These are phyloP conservation scores for Choloepus hoffmanni DNA, from an alignment of 2,113 vertebrate genomes.

Conservation along the genomic window DNA sequence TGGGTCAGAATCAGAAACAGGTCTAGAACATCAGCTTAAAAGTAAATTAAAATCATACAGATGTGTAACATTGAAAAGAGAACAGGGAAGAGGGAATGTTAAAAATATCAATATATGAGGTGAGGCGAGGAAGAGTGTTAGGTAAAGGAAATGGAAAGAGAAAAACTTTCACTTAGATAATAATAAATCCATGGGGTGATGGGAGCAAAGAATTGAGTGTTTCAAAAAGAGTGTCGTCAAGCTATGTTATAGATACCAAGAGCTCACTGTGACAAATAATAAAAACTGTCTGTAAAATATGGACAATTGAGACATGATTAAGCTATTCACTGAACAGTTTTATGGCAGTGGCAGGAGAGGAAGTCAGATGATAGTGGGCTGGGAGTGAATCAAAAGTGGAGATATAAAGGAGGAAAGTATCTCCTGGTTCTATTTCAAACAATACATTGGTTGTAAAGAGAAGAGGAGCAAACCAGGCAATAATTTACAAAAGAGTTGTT, in stretches of 20 bases:
- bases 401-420: no score
- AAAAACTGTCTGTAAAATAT: not conserved
- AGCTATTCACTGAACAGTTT: not conserved
- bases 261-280: not conserved
- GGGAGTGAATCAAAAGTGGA: not conserved
- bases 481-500: not conserved
- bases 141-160: not conserved
- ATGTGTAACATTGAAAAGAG: not conserved
- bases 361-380: not conserved
- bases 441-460: not conserved
- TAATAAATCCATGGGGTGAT: accelerated
- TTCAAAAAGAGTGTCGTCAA: not conserved
- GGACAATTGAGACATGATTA: not conserved
- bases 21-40: not conserved
- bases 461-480: not conserved
- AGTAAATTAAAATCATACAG: not conserved
- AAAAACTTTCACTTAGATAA: not conserved
- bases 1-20: not conserved
- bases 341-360: not conserved
- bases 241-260: accelerated
- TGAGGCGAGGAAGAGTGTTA: not conserved
- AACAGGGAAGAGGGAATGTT: not conserved
- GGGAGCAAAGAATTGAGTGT: not conserved
- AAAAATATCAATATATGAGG: not conserved
- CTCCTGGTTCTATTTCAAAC: not conserved